Evolutionary conservation across 2,113 vertebrate species (phyloP).

Genomic region (Todiramphus saurophagus): DNA sequence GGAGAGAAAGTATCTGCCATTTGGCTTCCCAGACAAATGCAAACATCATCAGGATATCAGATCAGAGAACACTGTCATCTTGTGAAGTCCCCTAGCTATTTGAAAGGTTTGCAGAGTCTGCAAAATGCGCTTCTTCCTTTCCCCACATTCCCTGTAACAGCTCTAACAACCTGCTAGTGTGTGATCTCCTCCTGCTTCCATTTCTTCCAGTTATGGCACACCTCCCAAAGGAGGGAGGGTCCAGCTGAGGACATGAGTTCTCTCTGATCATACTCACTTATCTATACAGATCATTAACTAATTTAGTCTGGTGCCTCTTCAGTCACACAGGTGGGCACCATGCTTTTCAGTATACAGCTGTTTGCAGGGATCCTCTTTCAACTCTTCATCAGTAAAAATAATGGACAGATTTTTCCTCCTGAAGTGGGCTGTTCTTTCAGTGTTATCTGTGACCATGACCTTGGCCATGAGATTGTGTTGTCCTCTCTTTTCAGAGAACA

Average conservation of each 20-base stretch:
- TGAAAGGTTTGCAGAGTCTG: not conserved
- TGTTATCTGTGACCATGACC: not conserved
- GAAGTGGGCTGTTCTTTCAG: not conserved
- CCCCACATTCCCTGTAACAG: not conserved
- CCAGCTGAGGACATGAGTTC: not conserved
- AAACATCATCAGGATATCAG: not conserved
- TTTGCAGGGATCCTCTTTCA: not conserved
- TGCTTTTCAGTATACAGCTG: not conserved
- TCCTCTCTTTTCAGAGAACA: not conserved
- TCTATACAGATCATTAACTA: not conserved
- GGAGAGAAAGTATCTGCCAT: not conserved
- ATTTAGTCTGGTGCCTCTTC: not conserved
- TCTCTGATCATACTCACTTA: not conserved
- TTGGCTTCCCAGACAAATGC: not conserved
- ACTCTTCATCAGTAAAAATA: not conserved
- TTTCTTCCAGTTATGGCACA: not conserved
- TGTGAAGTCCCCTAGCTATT: not conserved
- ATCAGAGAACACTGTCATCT: not conserved
- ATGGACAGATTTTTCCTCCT: not conserved
- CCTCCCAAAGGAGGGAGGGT: not conserved
- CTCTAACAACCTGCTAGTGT: not conserved
- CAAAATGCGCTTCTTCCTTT: not conserved
- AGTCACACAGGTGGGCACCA: not conserved
- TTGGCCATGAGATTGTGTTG: not conserved
- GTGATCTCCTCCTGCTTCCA: not conserved